These are phyloP conservation scores for Phalloptychus januarius DNA, from an alignment of 2,797 vertebrate genomes.

Conservation along the genomic window DNA sequence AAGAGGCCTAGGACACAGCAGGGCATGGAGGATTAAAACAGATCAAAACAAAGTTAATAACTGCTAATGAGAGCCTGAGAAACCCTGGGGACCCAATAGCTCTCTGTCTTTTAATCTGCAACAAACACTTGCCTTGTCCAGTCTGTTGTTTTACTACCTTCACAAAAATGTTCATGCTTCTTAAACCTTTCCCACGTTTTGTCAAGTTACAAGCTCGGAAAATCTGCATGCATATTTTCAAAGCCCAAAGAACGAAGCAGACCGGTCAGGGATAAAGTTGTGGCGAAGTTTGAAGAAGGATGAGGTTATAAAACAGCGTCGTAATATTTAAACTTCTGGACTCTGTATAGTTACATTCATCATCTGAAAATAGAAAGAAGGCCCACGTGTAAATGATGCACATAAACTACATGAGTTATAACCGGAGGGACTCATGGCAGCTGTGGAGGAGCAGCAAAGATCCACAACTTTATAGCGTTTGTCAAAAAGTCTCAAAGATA, in stretches of 20 bases:
- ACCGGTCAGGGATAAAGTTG: not conserved
- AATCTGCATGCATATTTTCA: slow-evolving; percentile 33
- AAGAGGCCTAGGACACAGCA: slow-evolving; percentile 58
- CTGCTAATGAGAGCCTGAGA: slow-evolving; percentile 78
- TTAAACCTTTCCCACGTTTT: not conserved
- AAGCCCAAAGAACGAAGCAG: not conserved
- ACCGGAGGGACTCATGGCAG: not conserved
- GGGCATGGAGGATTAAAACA: slow-evolving; percentile 77
- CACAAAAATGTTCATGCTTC: not conserved
- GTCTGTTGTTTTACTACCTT: not conserved
- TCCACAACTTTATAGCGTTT: not conserved
- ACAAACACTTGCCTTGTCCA: slow-evolving; percentile 39
- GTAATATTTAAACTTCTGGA: not conserved
- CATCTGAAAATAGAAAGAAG: not conserved
- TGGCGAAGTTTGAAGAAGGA: not conserved
- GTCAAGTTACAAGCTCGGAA: slow-evolving; percentile 41
- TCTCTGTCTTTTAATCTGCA: slow-evolving; percentile 44
- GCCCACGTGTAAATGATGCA: not conserved
- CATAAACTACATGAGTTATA: not conserved
- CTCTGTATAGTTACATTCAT: not conserved
- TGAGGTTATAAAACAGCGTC: not conserved
- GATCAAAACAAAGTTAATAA: slow-evolving; percentile 85
- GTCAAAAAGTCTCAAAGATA: not conserved
- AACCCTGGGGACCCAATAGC: slow-evolving; percentile 64
- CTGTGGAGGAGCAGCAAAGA: not conserved